Evolutionary conservation across 2,797 vertebrate genomes (phyloP), one percentile per base, ranked within the genome.

Genomic region (Cryptoprocta ferox): DNA sequence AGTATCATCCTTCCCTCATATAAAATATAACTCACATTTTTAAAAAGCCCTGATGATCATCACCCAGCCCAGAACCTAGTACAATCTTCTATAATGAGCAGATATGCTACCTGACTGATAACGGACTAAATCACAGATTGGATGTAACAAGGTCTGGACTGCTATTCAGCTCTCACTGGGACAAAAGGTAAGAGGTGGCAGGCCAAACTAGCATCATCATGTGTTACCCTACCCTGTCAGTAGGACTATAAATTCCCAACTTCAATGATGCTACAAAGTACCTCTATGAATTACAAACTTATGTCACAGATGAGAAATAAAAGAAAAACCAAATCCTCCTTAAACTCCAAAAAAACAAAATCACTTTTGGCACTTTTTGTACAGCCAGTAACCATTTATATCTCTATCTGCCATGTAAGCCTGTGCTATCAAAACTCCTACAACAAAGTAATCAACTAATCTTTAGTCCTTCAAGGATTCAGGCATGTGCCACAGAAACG

Each of bases 11-110:
- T 35, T 85, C 32, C 21, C 56, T 61, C 30, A 70, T 4, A 92
- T 9, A 92, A 94, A 93, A 85, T 59, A 30, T 30, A 91, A 90
- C 32, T n/a, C 39, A 48, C 15, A 70, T 84, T 92, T 92, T 90
- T 80, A 86, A 81, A 85, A 94, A 82, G 59, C 19, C 93, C 37
- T 5, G 8, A 53, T 48, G 35, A 66, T 50, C 50, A 71, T 42
- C 53, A 76, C 15, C 21, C 10, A 84, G 61, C 28, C 61, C 48
- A 89, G 61, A 91, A 66, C 6, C 53, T 39, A 66, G 26, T 37
- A 78, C 12, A 12, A 75, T 19, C 28, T 37, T 56, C 11, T 4
- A 63, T 1, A 76, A 35, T n/a, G 48, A 85, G 53, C 7, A 30
- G 19, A 59, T 32, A 65, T 21, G 68, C 71, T 56, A 82, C 48